phyloP scores from a whole-genome alignment of 2,797 vertebrate species.

The Avahi laniger region DNA sequence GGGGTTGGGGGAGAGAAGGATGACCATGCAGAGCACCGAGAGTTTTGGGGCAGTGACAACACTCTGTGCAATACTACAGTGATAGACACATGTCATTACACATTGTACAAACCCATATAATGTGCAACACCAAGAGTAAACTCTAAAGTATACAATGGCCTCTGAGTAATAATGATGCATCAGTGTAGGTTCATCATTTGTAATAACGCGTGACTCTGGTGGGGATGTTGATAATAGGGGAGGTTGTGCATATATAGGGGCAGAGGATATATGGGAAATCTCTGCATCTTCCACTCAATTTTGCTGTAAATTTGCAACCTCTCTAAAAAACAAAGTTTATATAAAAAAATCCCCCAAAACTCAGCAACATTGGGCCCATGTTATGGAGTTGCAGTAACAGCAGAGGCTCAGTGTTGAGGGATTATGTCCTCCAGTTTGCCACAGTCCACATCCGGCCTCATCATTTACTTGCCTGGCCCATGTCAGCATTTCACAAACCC shows the following conservation, averaged over 20 bases:
- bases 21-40: no score
- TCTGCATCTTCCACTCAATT: background rate
- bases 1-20: background rate
- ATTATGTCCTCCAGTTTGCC: fast-evolving
- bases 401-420: background rate
- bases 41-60: background rate
- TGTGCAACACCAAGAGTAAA: background rate
- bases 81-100: background rate
- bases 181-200: background rate
- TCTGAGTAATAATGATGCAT: no score
- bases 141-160: no score
- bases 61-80: no score
- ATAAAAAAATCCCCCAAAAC: background rate
- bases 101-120: background rate
- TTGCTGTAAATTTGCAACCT: background rate
- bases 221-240: no score
- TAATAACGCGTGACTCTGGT: background rate
- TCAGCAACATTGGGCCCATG: fast-evolving
- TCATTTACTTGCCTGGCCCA: background rate
- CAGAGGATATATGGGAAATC: background rate
- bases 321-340: background rate
- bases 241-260: no score
- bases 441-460: background rate
- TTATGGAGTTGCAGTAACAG: background rate
- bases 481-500: background rate